Base-by-base conservation (phyloP, 2,113 vertebrate species). In the Myxocyprinus asiaticus region DNA sequence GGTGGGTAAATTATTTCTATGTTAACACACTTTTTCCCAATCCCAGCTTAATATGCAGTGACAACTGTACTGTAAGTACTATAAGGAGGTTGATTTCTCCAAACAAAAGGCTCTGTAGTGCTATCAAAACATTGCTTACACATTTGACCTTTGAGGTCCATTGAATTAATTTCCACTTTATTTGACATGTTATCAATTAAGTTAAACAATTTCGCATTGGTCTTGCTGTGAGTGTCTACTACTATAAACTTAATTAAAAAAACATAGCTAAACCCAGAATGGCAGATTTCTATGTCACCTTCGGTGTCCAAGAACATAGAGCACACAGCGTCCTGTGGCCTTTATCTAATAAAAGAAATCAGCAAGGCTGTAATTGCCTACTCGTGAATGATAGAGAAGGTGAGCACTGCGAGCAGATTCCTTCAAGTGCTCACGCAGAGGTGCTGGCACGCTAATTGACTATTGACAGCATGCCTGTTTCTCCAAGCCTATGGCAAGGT, bases 391-490 rank as follows among this genome's bases (percentile, higher is more conserved):
- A 71, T 53, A 77, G 17, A 17, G 15, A 74, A 33, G 73, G 78
- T 70, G 55, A 80, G 80, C 44, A 50, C 42, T 51, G 12, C n/a
- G 44, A 71, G 50, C 61, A 44, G 58, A 58, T 72, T 63, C 67
- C 79, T 55, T 48, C 66, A 73, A 70, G 74, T 56, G 62, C 76
- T 48, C 53, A 44, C 17, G 67, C 47, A 12, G 9, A 85, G 76
- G 76, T 78, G 74, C 71, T 67, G 17, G 77, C 15, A 77, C 74
- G 77, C 82, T 82, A 88, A 87, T 82, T 83, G 84, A 90, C 88
- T 89, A 90, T 87, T 84, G 87, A 89, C 85, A 82, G 76, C 53
- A 77, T 74, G 68, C 72, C 84, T 82, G 84, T 79, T 81, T 77
- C 81, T 78, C 82, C 59, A 69, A 84, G 76, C 84, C 81, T 55